Conservation (phyloP, 2,113 vertebrate species). For the Amphiprion ocellaris region DNA sequence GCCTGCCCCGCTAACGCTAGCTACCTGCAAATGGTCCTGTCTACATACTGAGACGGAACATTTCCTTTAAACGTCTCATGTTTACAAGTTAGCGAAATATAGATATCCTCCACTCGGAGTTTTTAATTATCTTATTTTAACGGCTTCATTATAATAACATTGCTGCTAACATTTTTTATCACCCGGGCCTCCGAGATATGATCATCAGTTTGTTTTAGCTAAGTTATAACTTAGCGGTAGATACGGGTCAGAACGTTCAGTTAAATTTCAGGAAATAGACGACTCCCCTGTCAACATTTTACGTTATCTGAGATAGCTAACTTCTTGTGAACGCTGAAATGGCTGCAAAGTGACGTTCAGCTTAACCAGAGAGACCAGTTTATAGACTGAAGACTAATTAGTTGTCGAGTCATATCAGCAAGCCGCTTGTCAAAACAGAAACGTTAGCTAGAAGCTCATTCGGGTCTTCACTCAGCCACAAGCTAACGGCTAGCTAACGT, state of each 20-base stretch:
- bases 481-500: conserved; percentile 65
- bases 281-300: conserved; percentile 62
- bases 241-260: conserved; percentile 55
- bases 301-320: conserved; percentile 23
- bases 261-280: conserved; percentile 81
- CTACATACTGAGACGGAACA: conserved; percentile 56
- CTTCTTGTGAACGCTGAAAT: conserved; percentile 8
- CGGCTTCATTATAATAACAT: not conserved
- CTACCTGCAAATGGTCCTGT: conserved; percentile 50
- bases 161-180: not conserved
- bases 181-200: not conserved
- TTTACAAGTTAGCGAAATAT: conserved; percentile 68
- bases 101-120: not conserved
- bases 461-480: conserved; percentile 33
- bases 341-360: not conserved
- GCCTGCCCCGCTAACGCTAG: conserved; percentile 61
- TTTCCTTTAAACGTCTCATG: conserved; percentile 66
- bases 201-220: conserved; percentile 51
- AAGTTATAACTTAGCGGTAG: conserved; percentile 60
- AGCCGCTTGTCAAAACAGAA: conserved; percentile 49
- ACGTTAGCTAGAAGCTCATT: conserved; percentile 32
- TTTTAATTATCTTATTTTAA: not conserved
- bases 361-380: not conserved
- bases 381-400: not conserved
- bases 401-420: conserved; percentile 44